These are phyloP conservation scores for Enteromius trimaculatus DNA, from an alignment of 2,797 vertebrate genomes.

Conservation along the genomic window DNA sequence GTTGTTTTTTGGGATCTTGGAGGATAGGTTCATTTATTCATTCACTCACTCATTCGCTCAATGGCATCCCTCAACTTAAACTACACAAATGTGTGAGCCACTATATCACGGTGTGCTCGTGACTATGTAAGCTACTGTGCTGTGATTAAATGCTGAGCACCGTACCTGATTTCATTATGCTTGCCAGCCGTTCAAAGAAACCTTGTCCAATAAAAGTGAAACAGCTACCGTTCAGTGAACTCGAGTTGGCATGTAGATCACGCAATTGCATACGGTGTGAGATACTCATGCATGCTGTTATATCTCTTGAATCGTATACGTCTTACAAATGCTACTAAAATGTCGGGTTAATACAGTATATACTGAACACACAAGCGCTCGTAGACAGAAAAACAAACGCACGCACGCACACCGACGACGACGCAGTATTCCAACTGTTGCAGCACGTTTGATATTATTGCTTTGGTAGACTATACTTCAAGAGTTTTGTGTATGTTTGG, in stretches of 20 bases:
- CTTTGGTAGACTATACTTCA: conserved; percentile 68
- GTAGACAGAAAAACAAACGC: conserved; percentile 42
- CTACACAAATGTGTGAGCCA: conserved; percentile 28
- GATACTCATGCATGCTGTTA: conserved; percentile 50
- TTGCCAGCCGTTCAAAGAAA: conserved; percentile 36
- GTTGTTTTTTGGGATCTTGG: conserved; percentile 38
- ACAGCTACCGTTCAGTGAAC: conserved; percentile 49
- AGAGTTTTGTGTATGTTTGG: conserved; percentile 49
- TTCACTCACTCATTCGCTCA: conserved; percentile 58
- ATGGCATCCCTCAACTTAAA: conserved; percentile 33
- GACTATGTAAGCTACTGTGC: conserved; percentile 54
- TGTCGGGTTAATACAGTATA: conserved; percentile 47
- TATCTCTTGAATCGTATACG: conserved; percentile 46
- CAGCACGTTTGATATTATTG: conserved; percentile 74
- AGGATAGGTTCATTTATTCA: conserved; percentile 51
- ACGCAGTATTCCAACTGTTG: conserved; percentile 48
- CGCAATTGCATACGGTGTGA: conserved; percentile 52
- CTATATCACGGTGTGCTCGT: conserved; percentile 44
- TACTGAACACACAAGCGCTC: conserved; percentile 51
- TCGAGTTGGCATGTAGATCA: conserved; percentile 46
- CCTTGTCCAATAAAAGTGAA: conserved; percentile 31
- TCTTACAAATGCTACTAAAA: conserved; percentile 62
- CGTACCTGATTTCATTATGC: conserved; percentile 41
- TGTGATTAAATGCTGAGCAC: conserved; percentile 57
- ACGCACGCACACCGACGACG: conserved; percentile 6